Percentiles rank a stretch among this genome's conserved stretches.
phyloP scores from a whole-genome alignment of 2,797 vertebrate genomes.

The Tiaroga cobitis region DNA sequence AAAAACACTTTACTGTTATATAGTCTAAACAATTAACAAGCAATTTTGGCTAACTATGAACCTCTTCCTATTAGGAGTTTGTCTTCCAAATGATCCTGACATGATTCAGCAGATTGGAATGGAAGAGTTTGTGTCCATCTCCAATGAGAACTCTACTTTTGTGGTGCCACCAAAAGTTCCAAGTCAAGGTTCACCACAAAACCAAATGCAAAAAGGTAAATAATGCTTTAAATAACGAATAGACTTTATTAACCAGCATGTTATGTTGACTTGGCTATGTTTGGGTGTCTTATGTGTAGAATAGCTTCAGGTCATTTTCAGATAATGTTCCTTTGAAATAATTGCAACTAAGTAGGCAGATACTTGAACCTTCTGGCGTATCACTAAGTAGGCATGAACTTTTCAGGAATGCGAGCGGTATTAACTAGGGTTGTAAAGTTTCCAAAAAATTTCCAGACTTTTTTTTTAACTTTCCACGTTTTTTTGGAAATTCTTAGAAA shows the following conservation, averaged over 20 bases:
- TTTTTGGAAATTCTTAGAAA: no score
- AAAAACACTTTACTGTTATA: not conserved
- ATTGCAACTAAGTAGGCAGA: not conserved
- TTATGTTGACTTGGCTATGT: not conserved
- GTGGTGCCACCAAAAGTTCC: conserved; percentile 70
- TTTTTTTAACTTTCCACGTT: no score
- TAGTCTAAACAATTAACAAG: not conserved
- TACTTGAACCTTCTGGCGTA: not conserved
- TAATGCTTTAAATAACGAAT: not conserved
- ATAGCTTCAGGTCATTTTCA: not conserved
- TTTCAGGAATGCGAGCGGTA: not conserved
- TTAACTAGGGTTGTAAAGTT: not conserved
- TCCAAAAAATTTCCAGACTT: no score
- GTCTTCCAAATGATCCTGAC: conserved; percentile 75
- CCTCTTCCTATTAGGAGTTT: conserved; percentile 75
- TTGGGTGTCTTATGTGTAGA: not conserved
- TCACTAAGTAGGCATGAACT: not conserved
- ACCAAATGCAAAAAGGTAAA: conserved; percentile 78
- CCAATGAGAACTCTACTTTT: conserved; percentile 55
- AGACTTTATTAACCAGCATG: not conserved
- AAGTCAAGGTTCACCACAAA: conserved; percentile 72
- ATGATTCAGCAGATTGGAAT: conserved; percentile 70
- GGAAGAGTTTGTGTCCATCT: conserved; percentile 72
- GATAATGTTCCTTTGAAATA: not conserved
- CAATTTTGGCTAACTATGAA: not conserved